Evolutionary conservation across 2,888 invertebrate genomes (phyloP), one percentile per base, ranked within the genome.

Genomic region (Metallyticus violacea): DNA sequence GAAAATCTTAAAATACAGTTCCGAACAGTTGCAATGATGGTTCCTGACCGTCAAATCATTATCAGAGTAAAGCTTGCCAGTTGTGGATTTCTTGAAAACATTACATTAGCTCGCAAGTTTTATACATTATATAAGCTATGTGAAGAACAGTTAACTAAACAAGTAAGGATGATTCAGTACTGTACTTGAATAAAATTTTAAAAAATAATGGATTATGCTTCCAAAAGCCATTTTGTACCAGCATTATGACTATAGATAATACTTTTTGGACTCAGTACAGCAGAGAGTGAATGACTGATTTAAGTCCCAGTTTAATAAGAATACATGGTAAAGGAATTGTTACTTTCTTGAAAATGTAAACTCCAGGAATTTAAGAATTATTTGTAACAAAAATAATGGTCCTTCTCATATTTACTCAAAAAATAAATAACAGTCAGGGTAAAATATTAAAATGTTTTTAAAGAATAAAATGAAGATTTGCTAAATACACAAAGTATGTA

Each of bases 21-120:
- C 92, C 95, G 99, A 86, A 98, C 98, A 0, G 99, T 99, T 0
- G 98, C 99, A 79, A 99, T 99, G 99, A 99, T 99, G 99, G 99
- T 99, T 25, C 99, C 99, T 0, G 99, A 99, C 91, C 93, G 99
- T 87, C 99, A 98, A 92, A 99, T 99, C 90, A 99, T 99, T 90
- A 99, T 99, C 89, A 93, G 99, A 88, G 99, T 99, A 0, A 99
- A 99, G 92, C 92, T 99, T 85, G 99, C 99, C 26, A 97, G 97
- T 89, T 99, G 99, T 91, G 99, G 99, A 29, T 99, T 99, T 91
- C 92, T 98, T 79, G 98, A 99, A 91, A 99, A 99, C 91, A 97
- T 99, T 77, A 97, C 98, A 0, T 93, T 99, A 7, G 98, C 99
- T 0, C 94, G 99, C 89, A 99, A 99, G 91, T 99, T 99, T 92